Evolutionary conservation across 2,113 vertebrate species (phyloP).

Genomic region (Syngnathus floridae): DNA sequence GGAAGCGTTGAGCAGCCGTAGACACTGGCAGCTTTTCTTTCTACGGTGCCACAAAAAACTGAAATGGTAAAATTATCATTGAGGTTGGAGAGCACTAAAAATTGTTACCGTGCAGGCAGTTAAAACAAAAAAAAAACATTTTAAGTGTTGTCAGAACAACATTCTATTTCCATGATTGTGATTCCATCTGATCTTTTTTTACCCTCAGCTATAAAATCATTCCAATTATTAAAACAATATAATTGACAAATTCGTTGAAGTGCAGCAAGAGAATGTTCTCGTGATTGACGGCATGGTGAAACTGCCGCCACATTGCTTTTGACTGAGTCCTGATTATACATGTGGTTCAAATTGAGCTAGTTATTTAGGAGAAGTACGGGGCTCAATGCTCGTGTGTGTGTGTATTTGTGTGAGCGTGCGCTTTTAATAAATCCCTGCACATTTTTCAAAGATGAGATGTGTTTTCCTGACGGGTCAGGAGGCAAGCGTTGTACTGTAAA

Average conservation of each 20-base stretch:
- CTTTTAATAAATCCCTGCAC: constrained; percentile 53
- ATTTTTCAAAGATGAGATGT: constrained; percentile 60
- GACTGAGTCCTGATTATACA: constrained; percentile 68
- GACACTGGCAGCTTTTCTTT: constrained; percentile 41
- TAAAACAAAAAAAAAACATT: constrained; percentile 23
- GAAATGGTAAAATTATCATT: constrained; percentile 50
- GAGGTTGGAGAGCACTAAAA: constrained; percentile 28
- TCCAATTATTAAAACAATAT: constrained; percentile 32
- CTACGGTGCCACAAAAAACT: constrained; percentile 46
- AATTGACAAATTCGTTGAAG: constrained; percentile 28
- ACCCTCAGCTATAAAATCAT: no score
- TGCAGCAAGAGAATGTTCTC: constrained; percentile 16
- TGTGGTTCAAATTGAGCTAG: constrained; percentile 76
- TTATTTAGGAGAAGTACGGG: constrained; percentile 60
- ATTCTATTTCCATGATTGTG: constrained; percentile 9
- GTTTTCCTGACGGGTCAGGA: constrained; percentile 41
- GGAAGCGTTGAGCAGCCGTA: constrained; percentile 53
- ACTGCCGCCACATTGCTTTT: constrained; percentile 50
- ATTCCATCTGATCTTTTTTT: not conserved
- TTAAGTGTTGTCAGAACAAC: constrained; percentile 21
- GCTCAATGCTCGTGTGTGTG: constrained; percentile 36
- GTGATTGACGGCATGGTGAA: constrained; percentile 45
- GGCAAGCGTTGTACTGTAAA: constrained; percentile 31
- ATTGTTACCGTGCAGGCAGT: not conserved
- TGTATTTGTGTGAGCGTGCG: constrained; percentile 31